phyloP scores from a whole-genome alignment of 2,888 invertebrate genomes.

The Coleophora deauratella region DNA sequence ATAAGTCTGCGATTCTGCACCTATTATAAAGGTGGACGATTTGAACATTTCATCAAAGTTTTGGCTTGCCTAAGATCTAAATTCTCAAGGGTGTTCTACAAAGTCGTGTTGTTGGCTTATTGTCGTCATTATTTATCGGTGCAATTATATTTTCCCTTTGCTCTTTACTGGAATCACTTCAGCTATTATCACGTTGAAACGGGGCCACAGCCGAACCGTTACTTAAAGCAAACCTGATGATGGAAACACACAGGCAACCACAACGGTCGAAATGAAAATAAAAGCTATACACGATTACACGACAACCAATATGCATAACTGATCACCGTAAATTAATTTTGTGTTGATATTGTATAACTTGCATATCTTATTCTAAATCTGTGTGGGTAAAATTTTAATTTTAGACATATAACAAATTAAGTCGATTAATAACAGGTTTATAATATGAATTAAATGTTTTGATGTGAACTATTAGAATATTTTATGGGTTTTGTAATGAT shows the following conservation, averaged over 20 bases:
- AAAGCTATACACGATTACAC: no score
- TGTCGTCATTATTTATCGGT: slow-evolving; percentile 9
- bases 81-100: no score
- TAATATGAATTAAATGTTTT: slow-evolving; percentile 1
- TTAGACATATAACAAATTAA: not conserved
- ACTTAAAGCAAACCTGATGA: slow-evolving; percentile 32
- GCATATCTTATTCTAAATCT: no score
- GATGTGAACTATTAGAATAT: slow-evolving; percentile 4
- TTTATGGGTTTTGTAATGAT: slow-evolving; percentile 3
- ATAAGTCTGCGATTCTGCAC: no score
- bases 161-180: slow-evolving; percentile 33
- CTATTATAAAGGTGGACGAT: no score
- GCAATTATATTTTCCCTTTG: slow-evolving; percentile 30
- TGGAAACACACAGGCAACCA: slow-evolving; percentile 35
- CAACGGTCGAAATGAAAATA: slow-evolving; percentile 5
- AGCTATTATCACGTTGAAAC: slow-evolving; percentile 53
- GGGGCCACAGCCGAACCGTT: slow-evolving; percentile 52
- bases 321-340: not conserved
- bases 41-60: no score
- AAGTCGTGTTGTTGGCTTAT: not conserved
- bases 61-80: no score
- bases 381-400: no score
- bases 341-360: no score
- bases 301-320: not conserved
- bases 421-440: slow-evolving; percentile 4